Evolutionary conservation across 64 coral and sea anemone genomes (phyloP), one percentile per base, ranked within the genome.

Genomic region (Porites australiensis): DNA sequence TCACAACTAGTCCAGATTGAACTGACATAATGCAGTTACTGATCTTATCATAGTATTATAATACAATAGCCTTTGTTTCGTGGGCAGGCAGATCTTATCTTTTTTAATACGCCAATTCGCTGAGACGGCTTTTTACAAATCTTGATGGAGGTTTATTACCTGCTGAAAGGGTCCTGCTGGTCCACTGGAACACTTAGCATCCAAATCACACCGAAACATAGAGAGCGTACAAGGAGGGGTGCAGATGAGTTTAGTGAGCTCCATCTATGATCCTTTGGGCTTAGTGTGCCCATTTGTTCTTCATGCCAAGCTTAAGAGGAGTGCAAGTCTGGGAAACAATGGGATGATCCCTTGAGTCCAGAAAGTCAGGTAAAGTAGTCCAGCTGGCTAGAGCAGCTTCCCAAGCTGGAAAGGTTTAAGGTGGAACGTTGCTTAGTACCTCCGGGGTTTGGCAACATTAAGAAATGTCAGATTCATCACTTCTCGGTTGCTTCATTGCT

Each of bases 401-500:
- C 19, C 4, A 18, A 22, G 5, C 18, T 79, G 20, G 12, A 15
- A 16, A 54, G 62, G 77, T 81, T 81, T 23, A 63, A 81, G 14
- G 77, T 81, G 11, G 57, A 79, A 27, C 76, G 53, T 58, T 79
- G 51, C 11, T 79, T 79, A 52, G 3, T 79, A 52, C 19, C 76
- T 58, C 19, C 76, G 1, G 7, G 13, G 55, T 79, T 79, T 52
- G 50, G 76, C 55, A 79, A 9, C n/a, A 50, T 48, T n/a, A n/a
- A 22, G 65, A 69, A 69, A 69, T 69, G 19, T 69, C 13, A 69
- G 18, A 18, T 69, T 18, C 65, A 69, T 79, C 50, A 79, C 21
- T 79, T 74, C 47, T 74, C 37, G 37, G 71, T 46, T 74, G 71
- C 71, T 72, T 79, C 57, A 62, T 11, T 81, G 77, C 5, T 27